Percentiles rank a stretch among this genome's conserved stretches.
phyloP scores from a whole-genome alignment of 1,140 invertebrate species.

The Eufriesea mexicana region DNA sequence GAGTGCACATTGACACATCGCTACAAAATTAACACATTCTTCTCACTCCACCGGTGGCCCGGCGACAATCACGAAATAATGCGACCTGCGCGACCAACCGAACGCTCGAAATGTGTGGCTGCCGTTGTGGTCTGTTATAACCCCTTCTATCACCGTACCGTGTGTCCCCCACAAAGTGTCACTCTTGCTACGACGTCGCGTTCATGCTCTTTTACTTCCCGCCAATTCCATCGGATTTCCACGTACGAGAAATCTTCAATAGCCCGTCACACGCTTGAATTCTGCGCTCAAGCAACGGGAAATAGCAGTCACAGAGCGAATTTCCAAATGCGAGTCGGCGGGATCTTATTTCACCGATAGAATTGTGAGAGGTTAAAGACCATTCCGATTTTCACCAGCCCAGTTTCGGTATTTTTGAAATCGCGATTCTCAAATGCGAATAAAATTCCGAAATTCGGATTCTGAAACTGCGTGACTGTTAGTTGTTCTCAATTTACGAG shows the following conservation, averaged over 20 bases:
- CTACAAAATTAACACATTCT: conserved; percentile 80
- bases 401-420: too few species aligned
- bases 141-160: conserved; percentile 36
- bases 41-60: conserved; percentile 73
- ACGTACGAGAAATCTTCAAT: neutral
- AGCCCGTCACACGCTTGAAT: neutral
- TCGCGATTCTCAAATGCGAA: too few species aligned
- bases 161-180: conserved; percentile 38
- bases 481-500: too few species aligned
- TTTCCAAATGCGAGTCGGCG: too few species aligned
- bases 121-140: conserved; percentile 76
- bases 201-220: neutral
- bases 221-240: neutral
- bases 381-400: too few species aligned
- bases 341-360: too few species aligned
- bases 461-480: too few species aligned
- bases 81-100: conserved; percentile 73
- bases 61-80: conserved; percentile 81
- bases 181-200: conserved; percentile 47
- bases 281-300: too few species aligned
- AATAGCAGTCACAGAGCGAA: too few species aligned
- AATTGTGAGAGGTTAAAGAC: too few species aligned
- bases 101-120: conserved; percentile 78
- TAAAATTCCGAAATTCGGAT: too few species aligned
- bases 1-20: conserved; percentile 75